Conservation (phyloP, 2,797 vertebrate species). For the Mormyrops boulengeri region DNA sequence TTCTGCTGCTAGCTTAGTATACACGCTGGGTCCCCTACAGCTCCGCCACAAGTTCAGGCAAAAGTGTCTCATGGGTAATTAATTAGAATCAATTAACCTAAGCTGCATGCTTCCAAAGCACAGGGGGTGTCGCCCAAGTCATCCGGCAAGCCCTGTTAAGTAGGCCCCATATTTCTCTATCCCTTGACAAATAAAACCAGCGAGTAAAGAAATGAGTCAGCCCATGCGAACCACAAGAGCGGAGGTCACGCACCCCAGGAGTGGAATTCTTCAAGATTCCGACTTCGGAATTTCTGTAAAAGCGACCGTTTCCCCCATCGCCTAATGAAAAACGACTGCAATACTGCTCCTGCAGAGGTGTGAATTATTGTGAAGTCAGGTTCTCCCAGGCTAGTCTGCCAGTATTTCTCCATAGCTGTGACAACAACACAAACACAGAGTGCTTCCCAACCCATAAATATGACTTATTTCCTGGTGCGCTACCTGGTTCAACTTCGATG, state of each 20-base stretch:
- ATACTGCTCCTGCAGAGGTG: not conserved
- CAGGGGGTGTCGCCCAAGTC: not conserved
- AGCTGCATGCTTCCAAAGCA: constrained; percentile 8
- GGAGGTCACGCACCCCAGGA: not conserved
- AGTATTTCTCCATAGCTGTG: not conserved
- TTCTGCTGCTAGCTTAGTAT: not conserved
- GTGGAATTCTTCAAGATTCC: not conserved
- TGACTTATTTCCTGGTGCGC: not conserved
- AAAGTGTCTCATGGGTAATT: constrained; percentile 16
- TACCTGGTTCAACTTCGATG: not conserved
- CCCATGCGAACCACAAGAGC: not conserved
- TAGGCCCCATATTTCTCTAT: not conserved
- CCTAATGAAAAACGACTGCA: not conserved
- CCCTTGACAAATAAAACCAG: not conserved
- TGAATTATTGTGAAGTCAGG: not conserved
- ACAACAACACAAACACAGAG: not conserved
- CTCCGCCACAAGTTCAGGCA: not conserved
- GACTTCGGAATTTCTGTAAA: not conserved
- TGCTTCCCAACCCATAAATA: not conserved
- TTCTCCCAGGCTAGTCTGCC: not conserved
- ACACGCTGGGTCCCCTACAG: not conserved
- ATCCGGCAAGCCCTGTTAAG: not conserved
- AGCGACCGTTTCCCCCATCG: not conserved
- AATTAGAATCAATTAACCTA: constrained; percentile 17
- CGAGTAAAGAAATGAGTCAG: constrained; percentile 6